Evolutionary conservation across 2,888 invertebrate species (phyloP), one percentile per base, ranked within the genome.

Genomic region (Scaptomyza tumidula): DNA sequence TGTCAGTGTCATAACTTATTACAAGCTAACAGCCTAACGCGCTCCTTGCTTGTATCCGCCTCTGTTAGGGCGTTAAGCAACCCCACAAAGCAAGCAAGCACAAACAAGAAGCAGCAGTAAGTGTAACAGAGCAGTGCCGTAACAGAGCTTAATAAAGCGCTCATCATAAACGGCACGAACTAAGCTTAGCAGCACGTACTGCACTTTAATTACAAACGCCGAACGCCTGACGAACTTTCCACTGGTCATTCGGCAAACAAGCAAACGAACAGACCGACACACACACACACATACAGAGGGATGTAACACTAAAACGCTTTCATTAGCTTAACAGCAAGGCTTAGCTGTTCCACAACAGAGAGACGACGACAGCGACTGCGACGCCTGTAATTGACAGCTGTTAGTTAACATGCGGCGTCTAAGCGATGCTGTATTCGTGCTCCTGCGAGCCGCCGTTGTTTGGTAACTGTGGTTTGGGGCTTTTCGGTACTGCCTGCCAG

Each of bases 301-400:
- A 43, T 48, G 50, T 45, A 33, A 46, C 45, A 19, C 48, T 49
- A 41, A 50, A 56, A 46, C 45, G 44, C 62, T 58, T 72, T 72
- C 75, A 75, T 75, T 75, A 75, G 77, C 68, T 56, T 72, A 75
- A 77, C 75, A 77, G 67, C 63, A 59, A 56, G 14, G 50, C 57
- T 61, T 53, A 67, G 73, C 71, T 54, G 73, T 29, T 41, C 16
- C 29, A 24, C 19, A 50, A 48, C 44, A 62, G 71, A 54, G 52
- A 37, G 27, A 44, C 44, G 7, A 19, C 11, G 55, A 16, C 9
- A 16, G 14, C 33, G 14, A 11, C 39, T 31, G 19, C 31, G 64
- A 45, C 80, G 64, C 43, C 62, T 77, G 86, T 77, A 80, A 83
- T 88, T 88, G 88, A 80, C 85, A 86, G 75, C 77, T 88, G 85